phyloP scores from a whole-genome alignment of 2,888 invertebrate species.

The Trachelus iudaicus region DNA sequence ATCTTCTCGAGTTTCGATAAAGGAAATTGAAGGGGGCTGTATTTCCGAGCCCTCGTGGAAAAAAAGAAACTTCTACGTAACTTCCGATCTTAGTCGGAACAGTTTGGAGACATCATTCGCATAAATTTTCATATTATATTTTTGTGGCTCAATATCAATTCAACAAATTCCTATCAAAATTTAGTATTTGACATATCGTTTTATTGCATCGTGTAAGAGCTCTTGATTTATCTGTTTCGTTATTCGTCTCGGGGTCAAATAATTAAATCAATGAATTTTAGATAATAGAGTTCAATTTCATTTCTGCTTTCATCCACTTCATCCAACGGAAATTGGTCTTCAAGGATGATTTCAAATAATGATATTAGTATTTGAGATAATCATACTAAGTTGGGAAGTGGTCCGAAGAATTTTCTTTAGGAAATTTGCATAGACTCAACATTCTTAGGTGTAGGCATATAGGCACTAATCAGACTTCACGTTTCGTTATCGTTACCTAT shows the following conservation, averaged over 20 bases:
- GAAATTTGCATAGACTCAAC: background rate
- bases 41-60: background rate
- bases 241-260: background rate
- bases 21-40: background rate
- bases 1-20: slow-evolving; percentile 2
- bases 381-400: background rate
- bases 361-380: background rate
- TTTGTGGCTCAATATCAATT: background rate
- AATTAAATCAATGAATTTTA: background rate
- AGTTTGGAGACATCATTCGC: background rate
- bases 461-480: background rate
- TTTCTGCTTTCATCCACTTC: background rate
- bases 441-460: background rate
- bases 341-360: background rate
- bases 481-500: background rate
- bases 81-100: background rate
- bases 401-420: background rate
- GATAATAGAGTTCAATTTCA: background rate
- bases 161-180: background rate
- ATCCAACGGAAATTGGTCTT: background rate
- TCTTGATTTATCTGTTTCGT: background rate
- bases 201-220: background rate
- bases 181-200: background rate
- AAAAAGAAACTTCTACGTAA: background rate
- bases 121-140: background rate